Conservation (phyloP, 2,113 vertebrate species). For the Sylvia atricapilla region DNA sequence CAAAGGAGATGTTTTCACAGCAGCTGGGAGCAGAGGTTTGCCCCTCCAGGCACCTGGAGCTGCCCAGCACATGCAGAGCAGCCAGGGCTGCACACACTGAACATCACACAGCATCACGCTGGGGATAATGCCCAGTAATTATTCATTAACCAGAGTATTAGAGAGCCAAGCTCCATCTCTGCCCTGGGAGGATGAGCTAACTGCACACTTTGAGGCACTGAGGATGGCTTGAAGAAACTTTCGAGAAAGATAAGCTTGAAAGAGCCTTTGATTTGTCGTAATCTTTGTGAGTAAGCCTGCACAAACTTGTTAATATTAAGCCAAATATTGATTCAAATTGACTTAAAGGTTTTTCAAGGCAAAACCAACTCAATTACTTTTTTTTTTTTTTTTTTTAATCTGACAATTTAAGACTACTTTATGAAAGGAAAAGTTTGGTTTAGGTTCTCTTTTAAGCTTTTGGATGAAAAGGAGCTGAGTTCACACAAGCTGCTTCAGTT, state of each 20-base stretch:
- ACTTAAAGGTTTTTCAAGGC: slow-evolving; percentile 5
- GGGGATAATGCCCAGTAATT: background rate
- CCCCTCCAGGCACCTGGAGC: background rate
- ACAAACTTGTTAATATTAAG: slow-evolving; percentile 21
- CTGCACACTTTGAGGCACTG: background rate
- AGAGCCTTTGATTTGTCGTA: slow-evolving; percentile 22
- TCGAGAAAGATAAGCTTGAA: slow-evolving; percentile 1
- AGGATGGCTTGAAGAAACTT: slow-evolving; percentile 7
- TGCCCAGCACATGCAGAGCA: background rate
- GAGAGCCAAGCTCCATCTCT: background rate
- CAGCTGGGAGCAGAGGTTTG: background rate
- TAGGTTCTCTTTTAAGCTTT: background rate
- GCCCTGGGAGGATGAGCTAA: background rate
- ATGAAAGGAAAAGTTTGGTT: background rate
- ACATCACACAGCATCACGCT: background rate
- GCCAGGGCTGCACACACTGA: background rate
- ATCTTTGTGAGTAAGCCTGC: background rate
- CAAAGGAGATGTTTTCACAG: background rate
- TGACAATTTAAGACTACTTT: background rate
- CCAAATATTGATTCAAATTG: background rate
- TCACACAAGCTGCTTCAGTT: background rate
- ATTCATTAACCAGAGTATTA: background rate
- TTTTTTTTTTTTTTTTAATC: background rate
- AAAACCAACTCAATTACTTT: background rate
- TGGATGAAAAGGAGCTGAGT: background rate